Evolutionary conservation across 2,113 vertebrate species (phyloP), one percentile per base, ranked within the genome.

Genomic region (Plestiodon gilberti): DNA sequence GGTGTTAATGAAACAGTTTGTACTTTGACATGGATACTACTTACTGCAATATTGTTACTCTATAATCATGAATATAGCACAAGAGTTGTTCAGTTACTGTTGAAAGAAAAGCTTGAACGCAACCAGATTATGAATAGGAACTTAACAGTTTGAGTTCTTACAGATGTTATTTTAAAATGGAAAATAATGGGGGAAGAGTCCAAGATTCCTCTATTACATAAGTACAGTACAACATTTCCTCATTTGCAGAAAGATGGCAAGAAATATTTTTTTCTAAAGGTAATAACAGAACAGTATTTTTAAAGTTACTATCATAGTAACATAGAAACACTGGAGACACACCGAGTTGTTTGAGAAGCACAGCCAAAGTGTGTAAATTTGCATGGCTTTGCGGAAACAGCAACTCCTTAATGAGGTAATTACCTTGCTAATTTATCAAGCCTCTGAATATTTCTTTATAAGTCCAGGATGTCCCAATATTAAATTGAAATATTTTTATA

Each of bases 71-170:
- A 80, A 55, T 64, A 40, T 48, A 23, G 61, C 59, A 15, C 43
- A 5, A 74, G 57, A 64, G n/a, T 25, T 35, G 40, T 52, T n/a
- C 30, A 30, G 65, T 33, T 64, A 73, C 11, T 82, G 17, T 76
- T 57, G 81, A 57, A 82, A 17, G 33, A n/a, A 59, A 71, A n/a
- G 30, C 22, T 75, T 81, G 70, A 59, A 57, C 18, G 13, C 25
- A 67, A n/a, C 61, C 67, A 30, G 76, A 65, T 84, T 88, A 81
- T 64, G 81, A 84, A 64, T 48, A 82, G 64, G 18, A 57, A 38
- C 33, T 61, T 55, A 18, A 11, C 55, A 55, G 23, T 43, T 81
- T 61, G 40, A 64, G 4, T 61, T 74, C 28, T 40, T 86, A 20
- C 25, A 57, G 17, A 57, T 61, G n/a, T 3, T 57, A 5, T 30